These are phyloP conservation scores for Potorous gilbertii DNA, from an alignment of 2,797 vertebrate genomes.

Conservation along the genomic window DNA sequence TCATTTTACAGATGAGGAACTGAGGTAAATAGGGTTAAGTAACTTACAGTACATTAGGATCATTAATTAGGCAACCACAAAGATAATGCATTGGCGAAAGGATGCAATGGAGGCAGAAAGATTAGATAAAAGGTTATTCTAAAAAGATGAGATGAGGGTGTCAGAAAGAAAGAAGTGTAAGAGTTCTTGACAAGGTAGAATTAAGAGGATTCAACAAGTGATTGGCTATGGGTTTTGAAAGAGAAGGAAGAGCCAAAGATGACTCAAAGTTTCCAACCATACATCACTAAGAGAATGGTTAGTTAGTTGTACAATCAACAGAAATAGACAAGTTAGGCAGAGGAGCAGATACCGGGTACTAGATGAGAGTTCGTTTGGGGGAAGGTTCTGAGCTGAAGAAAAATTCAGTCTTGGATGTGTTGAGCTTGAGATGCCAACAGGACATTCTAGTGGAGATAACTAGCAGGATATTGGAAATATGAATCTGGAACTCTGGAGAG, in stretches of 20 bases:
- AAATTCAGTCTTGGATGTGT: background rate
- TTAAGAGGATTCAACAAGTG: background rate
- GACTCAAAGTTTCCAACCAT: background rate
- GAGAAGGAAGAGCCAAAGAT: background rate
- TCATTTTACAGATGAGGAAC: background rate
- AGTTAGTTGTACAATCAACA: background rate
- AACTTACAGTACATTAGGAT: background rate
- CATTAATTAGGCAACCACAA: background rate
- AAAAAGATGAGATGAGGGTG: background rate
- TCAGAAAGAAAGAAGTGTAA: background rate
- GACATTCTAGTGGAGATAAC: background rate
- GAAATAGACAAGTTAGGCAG: background rate
- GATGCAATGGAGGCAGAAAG: background rate
- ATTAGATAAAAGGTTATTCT: background rate
- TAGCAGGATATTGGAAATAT: background rate
- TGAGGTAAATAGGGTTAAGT: background rate
- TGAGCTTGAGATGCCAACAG: background rate
- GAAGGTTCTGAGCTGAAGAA: background rate
- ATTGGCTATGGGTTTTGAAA: background rate
- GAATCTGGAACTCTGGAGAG: background rate
- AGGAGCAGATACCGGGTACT: background rate
- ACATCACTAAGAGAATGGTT: background rate
- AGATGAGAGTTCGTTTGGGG: background rate
- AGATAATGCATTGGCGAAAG: background rate
- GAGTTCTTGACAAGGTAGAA: background rate